phyloP scores from a whole-genome alignment of 2,888 invertebrate genomes.

The Phlogophora meticulosa region DNA sequence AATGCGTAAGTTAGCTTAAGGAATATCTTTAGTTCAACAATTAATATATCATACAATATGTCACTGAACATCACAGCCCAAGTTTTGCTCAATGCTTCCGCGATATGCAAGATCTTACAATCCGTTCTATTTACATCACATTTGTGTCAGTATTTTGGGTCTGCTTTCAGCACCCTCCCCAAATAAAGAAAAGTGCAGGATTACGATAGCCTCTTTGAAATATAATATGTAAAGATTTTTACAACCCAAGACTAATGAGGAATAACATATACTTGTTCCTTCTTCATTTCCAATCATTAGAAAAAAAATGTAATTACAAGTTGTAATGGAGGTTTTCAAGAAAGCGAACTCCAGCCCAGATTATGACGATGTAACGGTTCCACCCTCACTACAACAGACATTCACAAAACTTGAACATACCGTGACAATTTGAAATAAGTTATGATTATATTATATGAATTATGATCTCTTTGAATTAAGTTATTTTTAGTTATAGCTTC shows the following conservation, averaged over 20 bases:
- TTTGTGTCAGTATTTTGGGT: slow-evolving; percentile 41
- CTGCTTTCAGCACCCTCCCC: too few relatives aligned
- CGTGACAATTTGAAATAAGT: slow-evolving; percentile 83
- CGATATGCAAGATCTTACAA: slow-evolving; percentile 17
- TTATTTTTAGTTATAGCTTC: slow-evolving; percentile 80
- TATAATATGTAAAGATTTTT: neutral
- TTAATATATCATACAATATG: slow-evolving; percentile 80
- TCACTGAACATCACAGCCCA: slow-evolving; percentile 81
- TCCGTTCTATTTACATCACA: slow-evolving; percentile 22
- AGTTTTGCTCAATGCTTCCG: slow-evolving; percentile 72
- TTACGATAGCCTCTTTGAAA: neutral
- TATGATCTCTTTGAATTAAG: slow-evolving; percentile 90
- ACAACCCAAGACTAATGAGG: too few relatives aligned
- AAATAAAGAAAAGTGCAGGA: slow-evolving; percentile 3
- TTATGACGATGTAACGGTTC: slow-evolving; percentile 4
- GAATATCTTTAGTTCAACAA: slow-evolving; percentile 82
- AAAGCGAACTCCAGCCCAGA: slow-evolving; percentile 44
- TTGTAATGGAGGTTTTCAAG: slow-evolving; percentile 30
- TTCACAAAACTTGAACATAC: slow-evolving; percentile 65
- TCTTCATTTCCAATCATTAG: neutral
- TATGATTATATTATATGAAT: slow-evolving; percentile 89
- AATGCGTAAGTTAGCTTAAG: slow-evolving; percentile 87
- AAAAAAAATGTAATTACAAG: slow-evolving; percentile 8
- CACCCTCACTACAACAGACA: slow-evolving; percentile 48
- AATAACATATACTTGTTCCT: too few relatives aligned